These are phyloP conservation scores for Catharus minimus DNA, from an alignment of 2,113 vertebrate species.

Conservation along the genomic window DNA sequence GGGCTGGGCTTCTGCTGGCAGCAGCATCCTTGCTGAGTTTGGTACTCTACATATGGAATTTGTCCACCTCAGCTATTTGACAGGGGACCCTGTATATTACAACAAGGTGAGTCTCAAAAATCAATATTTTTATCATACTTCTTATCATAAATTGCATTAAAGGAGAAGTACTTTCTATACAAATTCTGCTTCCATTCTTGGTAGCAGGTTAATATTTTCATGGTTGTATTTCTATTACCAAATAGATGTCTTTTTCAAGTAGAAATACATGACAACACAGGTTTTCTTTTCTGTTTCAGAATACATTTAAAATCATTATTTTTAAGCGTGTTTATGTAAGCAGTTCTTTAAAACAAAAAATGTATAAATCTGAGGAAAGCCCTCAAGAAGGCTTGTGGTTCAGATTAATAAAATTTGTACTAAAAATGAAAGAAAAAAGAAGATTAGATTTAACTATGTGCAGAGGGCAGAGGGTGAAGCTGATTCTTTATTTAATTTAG, in stretches of 20 bases:
- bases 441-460: background rate
- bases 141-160: background rate
- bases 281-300: background rate
- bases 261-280: background rate
- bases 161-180: background rate
- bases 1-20: conserved; percentile 98
- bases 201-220: background rate
- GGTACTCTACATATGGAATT: conserved; percentile 98
- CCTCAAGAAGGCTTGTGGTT: background rate
- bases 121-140: background rate
- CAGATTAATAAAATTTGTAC: background rate
- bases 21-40: conserved; percentile 97
- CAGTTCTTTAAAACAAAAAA: background rate
- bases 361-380: background rate
- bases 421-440: background rate
- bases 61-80: conserved; percentile 96
- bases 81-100: conserved; percentile 92
- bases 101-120: conserved; percentile 84
- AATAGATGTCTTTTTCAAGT: background rate
- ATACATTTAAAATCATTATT: background rate
- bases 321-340: background rate
- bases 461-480: background rate
- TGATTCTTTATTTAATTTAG: conserved; percentile 74
- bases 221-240: background rate
- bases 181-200: background rate